These are phyloP conservation scores for Drosophila lacicola DNA, from an alignment of 2,888 invertebrate genomes.

Conservation along the genomic window DNA sequence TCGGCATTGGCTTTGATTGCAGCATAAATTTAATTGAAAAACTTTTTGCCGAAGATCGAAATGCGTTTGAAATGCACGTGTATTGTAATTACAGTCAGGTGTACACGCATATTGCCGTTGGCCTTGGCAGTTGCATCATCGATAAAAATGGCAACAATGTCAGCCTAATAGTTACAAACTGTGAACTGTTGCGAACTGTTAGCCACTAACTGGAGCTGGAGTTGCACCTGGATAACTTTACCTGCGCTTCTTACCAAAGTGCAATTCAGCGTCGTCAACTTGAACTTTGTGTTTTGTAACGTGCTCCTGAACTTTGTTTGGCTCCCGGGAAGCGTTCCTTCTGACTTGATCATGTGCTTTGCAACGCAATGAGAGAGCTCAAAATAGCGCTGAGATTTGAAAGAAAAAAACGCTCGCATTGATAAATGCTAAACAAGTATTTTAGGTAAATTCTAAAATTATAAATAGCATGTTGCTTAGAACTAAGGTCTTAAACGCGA, in stretches of 20 bases:
- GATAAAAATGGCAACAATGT: constrained; percentile 65
- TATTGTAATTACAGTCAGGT: constrained; percentile 50
- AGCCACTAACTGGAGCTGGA: constrained; percentile 2
- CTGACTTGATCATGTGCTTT: constrained; percentile 28
- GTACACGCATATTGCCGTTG: constrained; percentile 24
- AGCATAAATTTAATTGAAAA: constrained; percentile 68
- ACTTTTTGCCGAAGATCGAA: constrained; percentile 52
- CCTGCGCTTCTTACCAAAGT: constrained; percentile 58
- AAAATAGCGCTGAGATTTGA: background rate
- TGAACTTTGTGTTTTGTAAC: constrained; percentile 64
- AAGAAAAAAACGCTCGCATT: background rate
- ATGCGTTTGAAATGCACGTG: constrained; percentile 13
- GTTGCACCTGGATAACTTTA: constrained; percentile 56
- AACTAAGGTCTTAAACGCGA: no score
- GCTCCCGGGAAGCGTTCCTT: constrained; percentile 4
- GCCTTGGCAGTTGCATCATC: constrained; percentile 54
- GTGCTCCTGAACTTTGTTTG: constrained; percentile 28
- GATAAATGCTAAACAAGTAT: background rate
- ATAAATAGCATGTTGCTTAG: no score
- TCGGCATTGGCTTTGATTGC: constrained; percentile 52
- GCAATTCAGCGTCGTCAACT: constrained; percentile 73
- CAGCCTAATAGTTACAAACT: constrained; percentile 48
- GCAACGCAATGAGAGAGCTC: background rate
- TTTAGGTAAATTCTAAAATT: background rate
- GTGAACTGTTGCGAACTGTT: constrained; percentile 1